A percentile compares a stretch with the other conserved stretches of the same genome.
Evolutionary conservation across 1,140 invertebrate genomes (phyloP).

Genomic region (Araneus ventricosus): DNA sequence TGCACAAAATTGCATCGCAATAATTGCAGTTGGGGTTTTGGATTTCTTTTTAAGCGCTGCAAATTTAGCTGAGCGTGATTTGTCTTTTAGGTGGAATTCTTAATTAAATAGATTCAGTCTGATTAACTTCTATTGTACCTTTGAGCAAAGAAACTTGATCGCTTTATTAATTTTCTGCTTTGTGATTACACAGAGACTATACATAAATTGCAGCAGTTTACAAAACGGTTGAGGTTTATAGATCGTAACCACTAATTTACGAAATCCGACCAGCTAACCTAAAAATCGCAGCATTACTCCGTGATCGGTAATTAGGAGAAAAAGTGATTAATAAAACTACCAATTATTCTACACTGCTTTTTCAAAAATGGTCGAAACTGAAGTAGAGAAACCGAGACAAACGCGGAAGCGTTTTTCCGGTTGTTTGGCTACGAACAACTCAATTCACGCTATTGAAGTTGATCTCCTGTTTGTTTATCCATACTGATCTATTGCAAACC

Average conservation of each 20-base stretch:
- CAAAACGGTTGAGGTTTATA: not conserved
- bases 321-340: constrained; percentile 16
- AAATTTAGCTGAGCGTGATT: too few relatives aligned
- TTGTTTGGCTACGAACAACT: not conserved
- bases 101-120: too few relatives aligned
- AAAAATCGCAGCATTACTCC: constrained; percentile 42
- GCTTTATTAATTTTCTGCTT: not conserved
- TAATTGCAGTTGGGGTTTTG: too few relatives aligned
- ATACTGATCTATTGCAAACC: not conserved
- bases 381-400: not conserved
- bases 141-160: not conserved
- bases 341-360: not conserved
- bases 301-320: not conserved
- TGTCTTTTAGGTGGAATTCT: too few relatives aligned
- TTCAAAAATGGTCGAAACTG: not conserved
- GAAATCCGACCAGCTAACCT: constrained; percentile 9
- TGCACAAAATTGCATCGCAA: too few relatives aligned
- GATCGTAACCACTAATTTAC: constrained; percentile 19
- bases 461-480: not conserved
- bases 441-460: not conserved
- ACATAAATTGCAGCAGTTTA: not conserved
- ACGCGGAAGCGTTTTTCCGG: not conserved
- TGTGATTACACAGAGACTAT: not conserved
- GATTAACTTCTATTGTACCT: not conserved
- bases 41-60: too few relatives aligned